These are phyloP conservation scores for Dryococelus australis DNA, from an alignment of 2,888 invertebrate species.

Conservation along the genomic window DNA sequence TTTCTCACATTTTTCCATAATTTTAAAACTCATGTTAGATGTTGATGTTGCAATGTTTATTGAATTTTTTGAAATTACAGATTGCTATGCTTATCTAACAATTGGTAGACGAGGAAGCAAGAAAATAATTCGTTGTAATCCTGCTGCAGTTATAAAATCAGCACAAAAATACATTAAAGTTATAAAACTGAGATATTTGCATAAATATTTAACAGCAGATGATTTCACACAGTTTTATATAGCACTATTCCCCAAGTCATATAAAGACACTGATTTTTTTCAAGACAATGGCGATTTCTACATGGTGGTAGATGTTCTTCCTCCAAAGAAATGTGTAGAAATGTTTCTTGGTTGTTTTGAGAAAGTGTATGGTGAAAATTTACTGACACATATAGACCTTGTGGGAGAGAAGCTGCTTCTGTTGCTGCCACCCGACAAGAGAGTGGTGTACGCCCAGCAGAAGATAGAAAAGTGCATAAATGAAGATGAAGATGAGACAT, in stretches of 20 bases:
- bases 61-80: background rate
- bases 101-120: background rate
- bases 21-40: background rate
- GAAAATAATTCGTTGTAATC: background rate
- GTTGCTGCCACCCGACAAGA: background rate
- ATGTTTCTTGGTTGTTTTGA: background rate
- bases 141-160: background rate
- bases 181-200: background rate
- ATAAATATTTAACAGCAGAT: background rate
- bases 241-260: background rate
- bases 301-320: background rate
- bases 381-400: background rate
- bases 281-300: background rate
- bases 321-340: background rate
- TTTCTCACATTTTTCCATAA: background rate
- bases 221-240: background rate
- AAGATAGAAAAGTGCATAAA: background rate
- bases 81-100: background rate
- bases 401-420: slow-evolving; percentile 1
- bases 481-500: background rate
- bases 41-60: background rate
- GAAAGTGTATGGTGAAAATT: background rate
- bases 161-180: background rate
- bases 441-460: background rate
- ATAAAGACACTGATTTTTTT: background rate